Evolutionary conservation across 1,140 invertebrate genomes (phyloP), one percentile per base, ranked within the genome.

Genomic region (Triops cancriformis): DNA sequence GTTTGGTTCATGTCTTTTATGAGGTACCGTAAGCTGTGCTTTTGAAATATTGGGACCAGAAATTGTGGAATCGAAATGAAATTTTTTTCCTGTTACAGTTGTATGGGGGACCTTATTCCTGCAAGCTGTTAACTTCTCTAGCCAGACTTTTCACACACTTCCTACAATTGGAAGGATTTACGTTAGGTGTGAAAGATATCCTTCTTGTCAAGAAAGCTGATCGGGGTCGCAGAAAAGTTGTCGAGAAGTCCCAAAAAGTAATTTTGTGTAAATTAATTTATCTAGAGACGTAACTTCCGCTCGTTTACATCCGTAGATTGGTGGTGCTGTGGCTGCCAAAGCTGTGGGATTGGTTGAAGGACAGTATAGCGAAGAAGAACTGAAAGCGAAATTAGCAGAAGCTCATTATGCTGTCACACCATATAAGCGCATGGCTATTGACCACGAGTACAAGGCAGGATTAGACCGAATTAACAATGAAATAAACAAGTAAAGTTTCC

Each of bases 141-240:
- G 93, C 94, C 0, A 93, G 95, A 84, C 84, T 99, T 0, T 98
- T 98, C 83, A 97, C 94, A 64, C 88, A 89, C 76, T 98, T 92
- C 84, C 87, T 99, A 1, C 96, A 98, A 86, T 88, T 89, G 82
- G 88, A 92, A 80, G 97, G 97, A 2, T 99, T 99, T 83, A 96
- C 96, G 18, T 86, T 99, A 3, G 97, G 98, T 23, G 93, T 98
- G 0, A 90, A 93, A 82, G 98, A 99, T 86, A 98, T 99, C 86
- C 85, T 98, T 5, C 90, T 98, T 2, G 88, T 89, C 4, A 79
- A 84, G 14, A 85, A 90, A 81, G 93, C 92, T 10, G 89, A 98
- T 83, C 83, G 86, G 31, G 89, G 90, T 80, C 88, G 97, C 28
- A 87, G 86, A 73, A 87, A 92, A 80, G 89, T 92, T 27, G 92